These are phyloP conservation scores for Zoroaster sp. DNA, from an alignment of 53 echinoderm and acorn worm genomes.

Conservation along the genomic window DNA sequence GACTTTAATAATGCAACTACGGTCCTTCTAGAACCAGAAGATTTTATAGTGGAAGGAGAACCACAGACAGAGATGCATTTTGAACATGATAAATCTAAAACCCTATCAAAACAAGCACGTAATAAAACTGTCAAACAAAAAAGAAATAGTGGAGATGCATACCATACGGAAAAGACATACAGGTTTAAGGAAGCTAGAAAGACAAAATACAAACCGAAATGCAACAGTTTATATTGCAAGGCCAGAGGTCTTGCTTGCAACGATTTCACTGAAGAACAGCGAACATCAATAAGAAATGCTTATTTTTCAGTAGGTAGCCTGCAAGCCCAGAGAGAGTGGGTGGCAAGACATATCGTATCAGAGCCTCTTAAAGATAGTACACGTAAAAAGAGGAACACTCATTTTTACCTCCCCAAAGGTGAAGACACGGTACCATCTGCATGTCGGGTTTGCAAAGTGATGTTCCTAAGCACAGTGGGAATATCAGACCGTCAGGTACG, in stretches of 20 bases:
- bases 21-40: not conserved
- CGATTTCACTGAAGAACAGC: not conserved
- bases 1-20: not conserved
- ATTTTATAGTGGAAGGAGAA: conserved; percentile 22
- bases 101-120: not conserved
- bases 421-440: not conserved
- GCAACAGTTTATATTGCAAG: not conserved
- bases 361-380: not conserved
- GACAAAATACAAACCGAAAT: not conserved
- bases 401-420: conserved; percentile 32
- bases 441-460: not conserved
- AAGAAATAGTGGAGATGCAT: not conserved
- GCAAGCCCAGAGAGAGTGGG: conserved; percentile 64
- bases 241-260: not conserved
- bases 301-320: conserved; percentile 53
- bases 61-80: not conserved
- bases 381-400: not conserved
- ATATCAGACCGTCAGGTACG: conserved; percentile 29
- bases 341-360: conserved; percentile 8
- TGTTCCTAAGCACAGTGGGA: conserved; percentile 28
- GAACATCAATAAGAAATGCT: conserved; percentile 2
- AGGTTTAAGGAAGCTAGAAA: not conserved
- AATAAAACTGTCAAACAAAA: conserved; percentile 3
- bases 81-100: not conserved
- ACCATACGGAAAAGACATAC: not conserved